Conservation (phyloP, 2,113 vertebrate genomes). For the Motacilla tschutschensis region DNA sequence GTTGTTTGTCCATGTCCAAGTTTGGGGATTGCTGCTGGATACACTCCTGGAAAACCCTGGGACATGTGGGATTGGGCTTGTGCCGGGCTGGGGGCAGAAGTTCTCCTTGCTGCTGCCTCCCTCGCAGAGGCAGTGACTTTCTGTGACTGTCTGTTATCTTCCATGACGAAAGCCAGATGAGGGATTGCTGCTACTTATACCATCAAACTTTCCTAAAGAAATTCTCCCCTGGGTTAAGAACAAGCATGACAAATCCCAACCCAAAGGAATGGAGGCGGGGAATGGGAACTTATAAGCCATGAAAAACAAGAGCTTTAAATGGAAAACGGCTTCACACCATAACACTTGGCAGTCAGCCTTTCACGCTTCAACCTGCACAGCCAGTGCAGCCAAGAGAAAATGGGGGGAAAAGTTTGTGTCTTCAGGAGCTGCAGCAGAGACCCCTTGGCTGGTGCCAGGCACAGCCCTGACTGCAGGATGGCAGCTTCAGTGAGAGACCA, state of each 20-base stretch:
- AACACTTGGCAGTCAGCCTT: background rate
- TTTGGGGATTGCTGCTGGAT: background rate
- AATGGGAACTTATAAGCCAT: background rate
- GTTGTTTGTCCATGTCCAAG: background rate
- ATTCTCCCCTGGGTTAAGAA: conserved; percentile 22
- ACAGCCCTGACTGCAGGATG: rapidly evolving
- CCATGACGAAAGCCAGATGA: conserved; percentile 18
- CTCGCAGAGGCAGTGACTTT: background rate
- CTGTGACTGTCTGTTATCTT: background rate
- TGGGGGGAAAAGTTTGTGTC: background rate
- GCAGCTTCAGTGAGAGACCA: background rate
- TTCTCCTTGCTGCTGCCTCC: background rate
- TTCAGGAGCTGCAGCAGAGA: background rate
- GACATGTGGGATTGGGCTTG: background rate
- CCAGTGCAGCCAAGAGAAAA: background rate
- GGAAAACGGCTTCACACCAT: background rate
- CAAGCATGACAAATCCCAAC: conserved; percentile 36
- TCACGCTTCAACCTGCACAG: background rate
- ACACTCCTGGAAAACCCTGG: background rate
- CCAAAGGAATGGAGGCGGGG: background rate
- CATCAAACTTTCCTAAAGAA: conserved; percentile 25
- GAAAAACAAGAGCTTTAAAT: background rate
- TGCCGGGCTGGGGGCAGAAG: background rate
- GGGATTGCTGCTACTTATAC: conserved; percentile 34
- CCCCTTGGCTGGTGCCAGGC: background rate